These are phyloP conservation scores for Dexiosoma caninum DNA, from an alignment of 2,888 invertebrate species.

Conservation along the genomic window DNA sequence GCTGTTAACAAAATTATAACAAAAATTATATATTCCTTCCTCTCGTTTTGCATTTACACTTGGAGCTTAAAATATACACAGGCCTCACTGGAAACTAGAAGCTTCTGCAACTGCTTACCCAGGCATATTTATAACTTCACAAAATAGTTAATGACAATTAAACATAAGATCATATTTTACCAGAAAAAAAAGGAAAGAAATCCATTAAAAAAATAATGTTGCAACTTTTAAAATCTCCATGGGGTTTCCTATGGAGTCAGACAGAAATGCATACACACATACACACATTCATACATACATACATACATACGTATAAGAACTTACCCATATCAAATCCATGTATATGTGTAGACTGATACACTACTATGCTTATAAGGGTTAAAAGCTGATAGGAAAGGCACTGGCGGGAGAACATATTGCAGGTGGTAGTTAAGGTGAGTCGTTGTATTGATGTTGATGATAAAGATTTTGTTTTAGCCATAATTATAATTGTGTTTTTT, in stretches of 20 bases:
- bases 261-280: neutral
- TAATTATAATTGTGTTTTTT: constrained; percentile 34
- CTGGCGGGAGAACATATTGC: constrained; percentile 74
- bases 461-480: constrained; percentile 62
- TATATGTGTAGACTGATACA: constrained; percentile 69
- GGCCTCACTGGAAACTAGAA: constrained; percentile 6
- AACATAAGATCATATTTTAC: constrained; percentile 59
- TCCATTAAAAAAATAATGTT: constrained; percentile 23
- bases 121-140: constrained; percentile 31
- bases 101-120: constrained; percentile 36
- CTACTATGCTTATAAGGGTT: constrained; percentile 67
- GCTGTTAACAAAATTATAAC: constrained; percentile 44
- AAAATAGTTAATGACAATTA: constrained; percentile 61
- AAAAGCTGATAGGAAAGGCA: constrained; percentile 72
- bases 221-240: constrained; percentile 34
- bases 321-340: constrained; percentile 75
- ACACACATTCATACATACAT: no score
- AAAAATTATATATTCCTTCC: neutral
- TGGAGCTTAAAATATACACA: constrained; percentile 17
- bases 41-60: constrained; percentile 16
- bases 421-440: constrained; percentile 62
- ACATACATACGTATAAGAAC: constrained; percentile 51
- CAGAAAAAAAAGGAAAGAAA: constrained; percentile 26
- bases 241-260: constrained; percentile 23
- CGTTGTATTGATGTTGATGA: constrained; percentile 60